A percentile compares a stretch with the other conserved stretches of the same genome.
These are phyloP conservation scores for Ostrea denselamellosa DNA, from an alignment of 1,140 invertebrate genomes.

Conservation along the genomic window DNA sequence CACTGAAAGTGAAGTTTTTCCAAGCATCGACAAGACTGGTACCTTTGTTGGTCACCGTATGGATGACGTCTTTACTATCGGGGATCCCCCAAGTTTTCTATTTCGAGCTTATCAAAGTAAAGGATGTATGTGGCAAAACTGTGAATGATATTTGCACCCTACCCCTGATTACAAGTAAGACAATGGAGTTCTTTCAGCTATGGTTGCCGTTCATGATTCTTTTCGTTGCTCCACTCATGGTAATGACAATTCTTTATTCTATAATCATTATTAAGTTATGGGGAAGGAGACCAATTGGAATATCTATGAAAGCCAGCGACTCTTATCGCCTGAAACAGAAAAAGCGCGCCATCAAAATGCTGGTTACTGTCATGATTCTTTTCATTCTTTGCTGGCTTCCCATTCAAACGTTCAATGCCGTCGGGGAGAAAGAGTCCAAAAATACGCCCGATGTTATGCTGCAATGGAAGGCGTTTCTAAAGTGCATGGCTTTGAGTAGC, in stretches of 20 bases:
- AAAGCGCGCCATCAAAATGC: constrained; percentile 71
- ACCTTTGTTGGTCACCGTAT: constrained; percentile 91
- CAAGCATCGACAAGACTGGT: constrained; percentile 84
- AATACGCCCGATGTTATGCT: constrained; percentile 50
- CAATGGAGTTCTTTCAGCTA: constrained; percentile 53
- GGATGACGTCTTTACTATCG: constrained; percentile 89
- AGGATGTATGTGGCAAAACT: neutral
- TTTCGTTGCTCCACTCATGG: constrained; percentile 59
- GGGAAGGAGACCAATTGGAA: constrained; percentile 56
- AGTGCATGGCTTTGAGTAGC: constrained; percentile 83
- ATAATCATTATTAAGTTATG: constrained; percentile 66
- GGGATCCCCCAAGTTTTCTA: constrained; percentile 61
- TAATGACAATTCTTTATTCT: constrained; percentile 61
- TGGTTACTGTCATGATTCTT: constrained; percentile 69
- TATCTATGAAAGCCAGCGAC: constrained; percentile 46
- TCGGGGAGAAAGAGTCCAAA: constrained; percentile 52
- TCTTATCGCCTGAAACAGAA: constrained; percentile 59
- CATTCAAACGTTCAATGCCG: constrained; percentile 61
- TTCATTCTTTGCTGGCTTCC: constrained; percentile 70
- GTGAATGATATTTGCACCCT: constrained; percentile 52
- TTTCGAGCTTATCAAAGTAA: constrained; percentile 53
- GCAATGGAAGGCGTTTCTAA: constrained; percentile 60
- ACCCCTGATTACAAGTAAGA: constrained; percentile 44
- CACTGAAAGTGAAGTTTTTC: constrained; percentile 84
- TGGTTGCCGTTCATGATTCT: constrained; percentile 63